Evolutionary conservation across 1,140 invertebrate species (phyloP).

Genomic region (Aphis gossypii): DNA sequence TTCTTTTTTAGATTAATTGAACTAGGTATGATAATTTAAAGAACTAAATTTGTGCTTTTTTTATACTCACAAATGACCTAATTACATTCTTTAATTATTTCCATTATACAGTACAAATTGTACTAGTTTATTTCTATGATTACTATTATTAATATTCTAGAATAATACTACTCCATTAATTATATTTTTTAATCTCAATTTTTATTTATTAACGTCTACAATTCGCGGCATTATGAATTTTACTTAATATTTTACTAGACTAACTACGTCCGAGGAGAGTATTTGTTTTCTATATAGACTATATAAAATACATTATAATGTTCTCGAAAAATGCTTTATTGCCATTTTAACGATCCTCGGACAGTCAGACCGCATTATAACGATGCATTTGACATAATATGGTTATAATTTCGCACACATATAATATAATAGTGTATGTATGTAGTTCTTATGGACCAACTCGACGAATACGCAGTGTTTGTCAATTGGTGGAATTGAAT

Average conservation of each 20-base stretch:
- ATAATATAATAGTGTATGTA: too few relatives aligned
- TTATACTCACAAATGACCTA: not conserved
- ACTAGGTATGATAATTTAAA: not conserved
- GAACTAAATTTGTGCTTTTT: not conserved
- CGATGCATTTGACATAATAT: not conserved
- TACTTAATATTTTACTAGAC: not conserved
- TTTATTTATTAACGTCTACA: not conserved
- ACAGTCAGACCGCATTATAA: not conserved
- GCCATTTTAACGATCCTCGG: not conserved
- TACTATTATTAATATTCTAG: not conserved
- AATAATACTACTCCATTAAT: not conserved
- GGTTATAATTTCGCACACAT: not conserved
- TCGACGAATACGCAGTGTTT: not conserved
- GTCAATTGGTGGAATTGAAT: not conserved
- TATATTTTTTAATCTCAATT: not conserved
- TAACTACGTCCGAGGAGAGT: not conserved
- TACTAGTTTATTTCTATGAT: not conserved
- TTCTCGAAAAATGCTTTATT: not conserved
- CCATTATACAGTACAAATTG: not conserved
- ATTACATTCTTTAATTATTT: conserved; percentile 14
- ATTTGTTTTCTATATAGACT: not conserved
- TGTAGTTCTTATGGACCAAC: not conserved
- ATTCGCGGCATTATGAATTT: not conserved
- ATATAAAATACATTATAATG: not conserved
- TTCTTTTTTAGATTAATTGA: not conserved